A percentile compares a stretch with the other conserved stretches of the same genome.
These are phyloP conservation scores for Scrobipalpa atriplicella DNA, from an alignment of 2,888 invertebrate genomes.

Conservation along the genomic window DNA sequence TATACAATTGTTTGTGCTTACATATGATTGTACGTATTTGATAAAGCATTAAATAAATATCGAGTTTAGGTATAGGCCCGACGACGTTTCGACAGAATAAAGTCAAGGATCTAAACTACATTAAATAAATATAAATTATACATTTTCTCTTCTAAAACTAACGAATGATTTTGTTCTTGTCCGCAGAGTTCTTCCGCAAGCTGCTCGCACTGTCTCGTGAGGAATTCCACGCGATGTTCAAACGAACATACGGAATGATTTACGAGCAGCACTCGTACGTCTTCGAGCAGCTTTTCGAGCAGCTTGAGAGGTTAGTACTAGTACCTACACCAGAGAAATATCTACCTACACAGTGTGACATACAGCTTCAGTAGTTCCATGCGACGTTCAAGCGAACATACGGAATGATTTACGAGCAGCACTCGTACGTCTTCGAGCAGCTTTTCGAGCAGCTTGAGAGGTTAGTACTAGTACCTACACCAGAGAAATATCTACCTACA, in stretches of 20 bases:
- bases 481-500: too few relatives aligned
- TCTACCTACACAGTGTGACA: too few relatives aligned
- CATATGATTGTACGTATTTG: too few relatives aligned
- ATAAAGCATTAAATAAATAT: too few relatives aligned
- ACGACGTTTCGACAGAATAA: too few relatives aligned
- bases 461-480: too few relatives aligned
- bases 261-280: constrained; percentile 97
- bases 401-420: constrained; percentile 96
- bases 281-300: constrained; percentile 94
- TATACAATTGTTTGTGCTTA: too few relatives aligned
- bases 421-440: constrained; percentile 95
- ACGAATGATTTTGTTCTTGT: constrained; percentile 35
- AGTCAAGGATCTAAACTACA: too few relatives aligned
- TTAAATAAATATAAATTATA: too few relatives aligned
- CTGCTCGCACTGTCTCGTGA: constrained; percentile 91
- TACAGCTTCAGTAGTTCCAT: constrained; percentile 96
- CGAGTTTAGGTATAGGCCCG: too few relatives aligned
- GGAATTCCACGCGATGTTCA: constrained; percentile 98
- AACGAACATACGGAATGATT: constrained; percentile 96
- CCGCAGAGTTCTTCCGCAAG: constrained; percentile 94
- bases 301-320: constrained; percentile 90
- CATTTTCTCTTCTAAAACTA: not conserved
- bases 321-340: too few relatives aligned
- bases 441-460: constrained; percentile 94
- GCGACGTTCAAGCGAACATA: constrained; percentile 98